phyloP scores from a whole-genome alignment of 2,888 invertebrate species.

The Beris chalybata region DNA sequence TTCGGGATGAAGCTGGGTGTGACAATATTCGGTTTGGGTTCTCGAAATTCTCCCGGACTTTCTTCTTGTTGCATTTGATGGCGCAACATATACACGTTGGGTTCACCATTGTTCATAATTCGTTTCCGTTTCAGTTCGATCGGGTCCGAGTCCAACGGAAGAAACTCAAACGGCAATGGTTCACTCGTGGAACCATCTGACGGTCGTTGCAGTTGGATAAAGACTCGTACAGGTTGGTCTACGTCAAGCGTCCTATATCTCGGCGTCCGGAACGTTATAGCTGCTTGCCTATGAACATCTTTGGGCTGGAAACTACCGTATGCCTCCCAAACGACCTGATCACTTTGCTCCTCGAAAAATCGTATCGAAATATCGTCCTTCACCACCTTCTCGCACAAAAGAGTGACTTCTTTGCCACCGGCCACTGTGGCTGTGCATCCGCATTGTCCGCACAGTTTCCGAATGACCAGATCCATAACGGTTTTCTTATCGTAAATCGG shows the following conservation, averaged over 20 bases:
- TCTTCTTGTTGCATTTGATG: too few relatives aligned
- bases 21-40: too few relatives aligned
- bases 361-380: conserved; percentile 83
- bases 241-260: conserved; percentile 66
- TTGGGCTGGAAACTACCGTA: conserved; percentile 75
- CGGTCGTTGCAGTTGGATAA: conserved; percentile 74
- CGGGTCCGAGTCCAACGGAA: conserved; percentile 71
- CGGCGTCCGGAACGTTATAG: conserved; percentile 75
- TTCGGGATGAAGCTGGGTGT: too few relatives aligned
- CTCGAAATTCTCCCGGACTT: too few relatives aligned
- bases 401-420: conserved; percentile 81
- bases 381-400: conserved; percentile 84
- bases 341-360: conserved; percentile 74
- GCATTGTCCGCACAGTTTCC: conserved; percentile 70
- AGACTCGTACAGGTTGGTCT: conserved; percentile 68
- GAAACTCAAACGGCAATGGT: conserved; percentile 76
- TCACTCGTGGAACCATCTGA: conserved; percentile 79
- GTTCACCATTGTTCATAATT: not conserved
- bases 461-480: conserved; percentile 82
- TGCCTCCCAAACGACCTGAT: conserved; percentile 72
- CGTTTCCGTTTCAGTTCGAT: not conserved
- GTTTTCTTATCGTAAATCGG: conserved; percentile 92
- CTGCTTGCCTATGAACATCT: conserved; percentile 77
- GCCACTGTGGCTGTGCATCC: conserved; percentile 75
- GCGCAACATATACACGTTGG: not conserved